Evolutionary conservation across 2,888 invertebrate genomes (phyloP).

Genomic region (Acrobasis consociella): DNA sequence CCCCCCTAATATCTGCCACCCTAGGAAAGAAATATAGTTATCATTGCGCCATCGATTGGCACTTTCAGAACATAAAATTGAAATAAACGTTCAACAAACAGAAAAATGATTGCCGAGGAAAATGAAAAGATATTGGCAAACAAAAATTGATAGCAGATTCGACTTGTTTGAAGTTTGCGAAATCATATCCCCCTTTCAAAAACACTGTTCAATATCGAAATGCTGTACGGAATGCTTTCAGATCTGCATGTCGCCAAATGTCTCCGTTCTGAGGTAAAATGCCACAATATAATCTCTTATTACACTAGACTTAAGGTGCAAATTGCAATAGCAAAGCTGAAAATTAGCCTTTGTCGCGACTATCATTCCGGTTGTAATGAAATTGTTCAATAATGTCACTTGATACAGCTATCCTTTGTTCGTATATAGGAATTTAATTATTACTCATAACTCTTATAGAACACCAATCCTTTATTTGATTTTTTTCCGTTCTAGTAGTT

Average conservation of each 20-base stretch:
- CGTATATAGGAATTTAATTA: slow-evolving; percentile 13
- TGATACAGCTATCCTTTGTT: slow-evolving; percentile 3
- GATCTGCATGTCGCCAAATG: slow-evolving; percentile 35
- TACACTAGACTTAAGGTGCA: not conserved
- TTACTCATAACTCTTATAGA: not conserved
- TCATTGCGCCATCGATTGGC: too few species aligned
- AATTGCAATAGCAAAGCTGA: slow-evolving; percentile 1
- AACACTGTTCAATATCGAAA: slow-evolving; percentile 25
- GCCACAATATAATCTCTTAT: not conserved
- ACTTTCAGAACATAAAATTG: too few species aligned
- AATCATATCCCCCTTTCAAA: slow-evolving; percentile 1
- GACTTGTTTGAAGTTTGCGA: not conserved
- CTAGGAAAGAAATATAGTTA: too few species aligned
- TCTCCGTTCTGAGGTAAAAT: slow-evolving; percentile 10
- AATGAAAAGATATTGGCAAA: too few species aligned
- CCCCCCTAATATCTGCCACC: too few species aligned
- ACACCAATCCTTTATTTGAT: not conserved
- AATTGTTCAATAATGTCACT: slow-evolving; percentile 15
- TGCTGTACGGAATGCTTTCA: slow-evolving; percentile 38
- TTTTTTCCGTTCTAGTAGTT: not conserved
- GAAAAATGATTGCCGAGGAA: too few species aligned
- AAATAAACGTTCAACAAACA: too few species aligned
- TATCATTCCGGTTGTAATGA: slow-evolving; percentile 9
- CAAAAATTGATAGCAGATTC: not conserved
- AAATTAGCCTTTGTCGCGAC: not conserved